phyloP scores from a whole-genome alignment of 2,888 invertebrate genomes.

The Ectemnius cavifrons region DNA sequence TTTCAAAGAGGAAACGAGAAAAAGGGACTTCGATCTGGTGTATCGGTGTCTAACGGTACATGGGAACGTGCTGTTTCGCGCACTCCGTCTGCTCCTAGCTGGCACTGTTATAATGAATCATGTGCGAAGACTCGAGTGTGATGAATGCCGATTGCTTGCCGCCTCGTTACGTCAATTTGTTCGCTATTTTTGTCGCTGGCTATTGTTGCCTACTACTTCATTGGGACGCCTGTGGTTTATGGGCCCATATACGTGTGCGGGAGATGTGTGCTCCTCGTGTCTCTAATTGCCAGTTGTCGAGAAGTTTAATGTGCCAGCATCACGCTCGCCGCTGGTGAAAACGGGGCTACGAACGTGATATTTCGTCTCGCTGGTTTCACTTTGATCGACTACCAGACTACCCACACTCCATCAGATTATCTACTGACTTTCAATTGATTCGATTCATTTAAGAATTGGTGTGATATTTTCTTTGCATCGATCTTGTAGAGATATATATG shows the following conservation, averaged over 20 bases:
- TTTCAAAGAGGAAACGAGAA: neutral
- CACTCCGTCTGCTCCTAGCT: neutral
- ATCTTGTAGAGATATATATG: neutral
- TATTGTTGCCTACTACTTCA: neutral
- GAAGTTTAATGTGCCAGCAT: constrained; percentile 13
- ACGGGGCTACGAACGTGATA: constrained; percentile 42
- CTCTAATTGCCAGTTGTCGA: constrained; percentile 25
- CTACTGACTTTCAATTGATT: constrained; percentile 26
- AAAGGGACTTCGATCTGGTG: neutral
- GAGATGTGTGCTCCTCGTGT: constrained; percentile 4
- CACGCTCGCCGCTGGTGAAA: constrained; percentile 54
- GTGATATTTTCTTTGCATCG: neutral
- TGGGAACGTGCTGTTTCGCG: neutral
- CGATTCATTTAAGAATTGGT: neutral
- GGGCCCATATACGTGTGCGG: neutral
- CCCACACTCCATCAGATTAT: neutral
- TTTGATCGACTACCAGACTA: constrained; percentile 33
- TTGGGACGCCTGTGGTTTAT: neutral
- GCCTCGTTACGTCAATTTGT: constrained; percentile 1
- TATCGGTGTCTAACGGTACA: constrained; percentile 1
- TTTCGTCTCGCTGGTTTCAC: constrained; percentile 54
- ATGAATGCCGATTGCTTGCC: neutral
- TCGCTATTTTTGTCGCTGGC: neutral
- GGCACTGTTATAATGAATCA: constrained; percentile 4
- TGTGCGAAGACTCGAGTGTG: neutral